Percentiles rank a stretch among this genome's conserved stretches.
Evolutionary conservation across 2,797 vertebrate species (phyloP).

Genomic region (Balearica regulorum): DNA sequence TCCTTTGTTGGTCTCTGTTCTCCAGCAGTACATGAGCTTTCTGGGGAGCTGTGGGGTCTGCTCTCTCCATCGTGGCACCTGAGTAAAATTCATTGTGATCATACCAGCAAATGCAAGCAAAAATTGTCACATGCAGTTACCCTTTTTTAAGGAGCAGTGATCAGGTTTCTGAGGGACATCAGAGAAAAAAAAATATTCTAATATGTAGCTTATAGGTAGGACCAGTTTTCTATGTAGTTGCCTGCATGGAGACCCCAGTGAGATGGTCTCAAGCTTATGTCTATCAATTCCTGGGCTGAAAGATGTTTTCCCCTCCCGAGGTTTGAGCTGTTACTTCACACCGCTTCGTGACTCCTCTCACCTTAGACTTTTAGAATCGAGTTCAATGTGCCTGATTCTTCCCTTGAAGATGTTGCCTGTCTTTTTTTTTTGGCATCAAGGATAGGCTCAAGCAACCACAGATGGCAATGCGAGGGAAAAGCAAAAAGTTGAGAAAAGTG

Average conservation of each 20-base stretch:
- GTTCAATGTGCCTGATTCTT: not conserved
- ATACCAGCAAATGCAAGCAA: not conserved
- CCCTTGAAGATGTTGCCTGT: not conserved
- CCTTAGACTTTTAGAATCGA: not conserved
- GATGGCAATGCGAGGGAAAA: not conserved
- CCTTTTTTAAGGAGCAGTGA: not conserved
- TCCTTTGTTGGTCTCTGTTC: not conserved
- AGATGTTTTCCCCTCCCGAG: not conserved
- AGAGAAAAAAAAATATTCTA: not conserved
- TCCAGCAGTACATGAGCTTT: not conserved
- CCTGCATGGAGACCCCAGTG: not conserved
- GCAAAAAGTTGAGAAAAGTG: not conserved
- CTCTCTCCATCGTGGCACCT: not conserved
- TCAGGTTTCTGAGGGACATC: not conserved
- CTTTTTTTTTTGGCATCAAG: not conserved
- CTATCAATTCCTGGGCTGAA: not conserved
- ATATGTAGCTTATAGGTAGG: not conserved
- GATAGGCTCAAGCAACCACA: not conserved
- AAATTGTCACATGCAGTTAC: accelerated
- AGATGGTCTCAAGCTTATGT: not conserved
- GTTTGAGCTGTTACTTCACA: not conserved
- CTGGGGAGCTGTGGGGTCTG: not conserved
- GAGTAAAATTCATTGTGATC: not conserved
- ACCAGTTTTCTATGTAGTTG: not conserved
- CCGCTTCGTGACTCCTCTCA: not conserved